Conservation (phyloP, 2,888 invertebrate species). For the Agrochola macilenta region DNA sequence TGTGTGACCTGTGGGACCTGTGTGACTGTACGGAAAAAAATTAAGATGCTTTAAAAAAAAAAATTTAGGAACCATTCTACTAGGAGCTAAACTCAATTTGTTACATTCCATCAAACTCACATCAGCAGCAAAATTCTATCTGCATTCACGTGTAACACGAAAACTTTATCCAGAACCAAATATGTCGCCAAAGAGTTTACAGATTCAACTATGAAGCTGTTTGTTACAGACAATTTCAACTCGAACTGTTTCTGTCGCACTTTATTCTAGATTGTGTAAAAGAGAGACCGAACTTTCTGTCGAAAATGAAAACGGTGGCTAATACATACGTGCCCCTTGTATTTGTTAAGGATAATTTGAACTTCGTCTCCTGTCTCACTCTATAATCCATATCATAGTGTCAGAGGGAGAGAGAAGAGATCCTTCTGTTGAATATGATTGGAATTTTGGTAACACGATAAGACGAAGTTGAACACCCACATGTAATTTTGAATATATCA, state of each 20-base stretch:
- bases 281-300: constrained; percentile 24
- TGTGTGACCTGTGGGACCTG: too few species aligned
- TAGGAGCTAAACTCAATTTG: constrained; percentile 12
- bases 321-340: constrained; percentile 25
- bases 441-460: constrained; percentile 66
- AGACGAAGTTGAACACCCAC: constrained; percentile 60
- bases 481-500: constrained; percentile 64
- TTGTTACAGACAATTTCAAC: constrained; percentile 14
- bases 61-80: neutral
- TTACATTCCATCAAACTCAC: constrained; percentile 29
- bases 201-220: constrained; percentile 36
- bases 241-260: constrained; percentile 29
- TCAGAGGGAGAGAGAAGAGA: constrained; percentile 37
- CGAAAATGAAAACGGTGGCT: constrained; percentile 19
- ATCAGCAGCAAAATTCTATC: constrained; percentile 46
- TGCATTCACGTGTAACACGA: constrained; percentile 29
- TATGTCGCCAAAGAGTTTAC: constrained; percentile 49
- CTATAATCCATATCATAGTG: constrained; percentile 29
- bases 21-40: neutral
- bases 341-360: constrained; percentile 39
- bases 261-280: constrained; percentile 22
- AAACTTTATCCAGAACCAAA: constrained; percentile 56
- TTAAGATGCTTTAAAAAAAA: neutral
- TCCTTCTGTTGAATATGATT: constrained; percentile 47
- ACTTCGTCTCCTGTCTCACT: constrained; percentile 44